Base-by-base conservation (phyloP, 2,888 invertebrate species). In the Artemia sinica region DNA sequence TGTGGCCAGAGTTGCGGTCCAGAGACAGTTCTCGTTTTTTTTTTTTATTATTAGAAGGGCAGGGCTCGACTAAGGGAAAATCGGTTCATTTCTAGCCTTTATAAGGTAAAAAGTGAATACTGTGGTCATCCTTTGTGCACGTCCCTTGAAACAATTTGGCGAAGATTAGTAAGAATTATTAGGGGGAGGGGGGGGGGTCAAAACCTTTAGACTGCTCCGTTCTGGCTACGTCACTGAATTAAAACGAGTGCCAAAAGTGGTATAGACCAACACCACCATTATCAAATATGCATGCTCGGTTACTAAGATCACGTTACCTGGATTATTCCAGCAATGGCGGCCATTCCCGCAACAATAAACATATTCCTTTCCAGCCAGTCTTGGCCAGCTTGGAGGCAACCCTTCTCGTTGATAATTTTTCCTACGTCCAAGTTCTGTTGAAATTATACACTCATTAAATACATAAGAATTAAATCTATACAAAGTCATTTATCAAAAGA, bases 351-450 rank as follows among this genome's bases (percentile, higher is more conserved):
- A 77, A 97, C 91, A 76, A 89, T 84, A 78, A 96, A 87, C 76
- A 96, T 84, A 82, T 97, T 95, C 77, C 85, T 84, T 80, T 94
- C 93, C 76, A 94, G 85, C 96, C 95, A 96, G 77, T 90, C 89
- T 78, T 95, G 92, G 65, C 90, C 89, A 70, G 92, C 88, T 76
- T 89, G 88, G 76, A 97, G 83, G 80, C 96, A 97, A 77, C 96
- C 96, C 77, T 88, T 89, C 79, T 92, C 92, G 82, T 90, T 87
- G 80, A 83, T 80, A 65, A 76, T 88, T 83, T 88, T 89, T 77
- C 86, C 83, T 77, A 84, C 84, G 80, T 90, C 89, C 81, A 81
- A 85, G 79, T 80, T 86, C 89, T 90, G 80, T 67, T 70, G 5
- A 67, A 14, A 66, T 65, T 14, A 69, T 52, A 70, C 49, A 69